Base-by-base conservation (phyloP, 2,888 invertebrate genomes). In the Oscheius onirici region DNA sequence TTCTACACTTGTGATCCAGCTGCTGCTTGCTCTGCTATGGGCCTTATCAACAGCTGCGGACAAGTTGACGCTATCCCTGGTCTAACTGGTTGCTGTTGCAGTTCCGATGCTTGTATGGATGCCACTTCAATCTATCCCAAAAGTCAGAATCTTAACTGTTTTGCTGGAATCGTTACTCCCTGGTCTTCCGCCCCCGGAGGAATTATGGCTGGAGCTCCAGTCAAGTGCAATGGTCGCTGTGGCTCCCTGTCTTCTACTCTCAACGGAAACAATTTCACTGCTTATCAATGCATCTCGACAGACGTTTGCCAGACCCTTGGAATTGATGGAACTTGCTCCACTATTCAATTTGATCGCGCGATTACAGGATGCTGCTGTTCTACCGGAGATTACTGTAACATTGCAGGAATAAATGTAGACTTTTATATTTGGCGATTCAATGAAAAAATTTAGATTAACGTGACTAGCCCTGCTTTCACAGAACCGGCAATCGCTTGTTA, bases 31-130 rank as follows among this genome's bases (percentile, higher is more conserved):
- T 61, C 66, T 17, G 65, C 57, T 41, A 54, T 80, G 46, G 71
- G 54, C 17, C 69, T 72, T n/a, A 17, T 20, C 34, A 69, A 68
- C 54, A 22, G 20, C 6, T 75, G 74, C 65, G 24, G 60, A 11
- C 73, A 74, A 65, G 28, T 68, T 15, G 69, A 65, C 46, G 15
- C 72, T 41, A 73, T 75, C 34, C 74, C 76, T 26, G 73, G 74
- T 71, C 67, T 79, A 43, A 72, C 72, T 46, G 78, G 73, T 49
- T 80, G 80, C 65, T 80, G 80, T 54, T 80, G 80, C 49, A 67
- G 72, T 68, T 66, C 72, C 22, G 74, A 76, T 52, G 78, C 70
- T 26, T 80, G 80, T 44, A 55, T 79, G 17, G 76, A 76, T 49
- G 72, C 76, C n/a, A 60, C 26, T 17, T n/a, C 15, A 43, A 70